Conservation (phyloP, 2,113 vertebrate species). For the Nibea albiflora region DNA sequence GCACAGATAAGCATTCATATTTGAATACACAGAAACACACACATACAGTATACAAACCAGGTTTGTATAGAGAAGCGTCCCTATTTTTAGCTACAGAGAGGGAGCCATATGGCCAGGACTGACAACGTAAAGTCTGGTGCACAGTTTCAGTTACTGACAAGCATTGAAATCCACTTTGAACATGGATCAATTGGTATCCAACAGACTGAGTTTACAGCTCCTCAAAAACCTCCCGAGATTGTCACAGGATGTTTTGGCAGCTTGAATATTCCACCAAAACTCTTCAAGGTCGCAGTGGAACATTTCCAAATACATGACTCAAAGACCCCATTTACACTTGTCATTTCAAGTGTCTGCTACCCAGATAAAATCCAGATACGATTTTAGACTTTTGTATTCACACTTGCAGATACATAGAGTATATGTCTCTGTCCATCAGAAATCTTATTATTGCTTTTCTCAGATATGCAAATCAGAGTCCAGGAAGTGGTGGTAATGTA, state of each 20-base stretch:
- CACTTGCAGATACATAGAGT: background rate
- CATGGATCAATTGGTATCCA: slow-evolving; percentile 5
- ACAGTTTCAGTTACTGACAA: slow-evolving; percentile 25
- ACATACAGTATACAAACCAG: background rate
- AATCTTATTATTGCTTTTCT: background rate
- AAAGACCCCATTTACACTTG: slow-evolving; percentile 4
- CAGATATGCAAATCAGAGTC: background rate
- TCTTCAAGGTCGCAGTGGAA: background rate
- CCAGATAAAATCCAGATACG: background rate
- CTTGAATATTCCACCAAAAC: slow-evolving; percentile 11
- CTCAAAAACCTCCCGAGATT: slow-evolving; percentile 14
- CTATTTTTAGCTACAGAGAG: background rate
- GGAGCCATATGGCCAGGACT: slow-evolving; percentile 13
- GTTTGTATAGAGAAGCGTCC: background rate
- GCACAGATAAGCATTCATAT: background rate
- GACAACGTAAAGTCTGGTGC: slow-evolving; percentile 13
- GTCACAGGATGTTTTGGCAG: slow-evolving; percentile 13
- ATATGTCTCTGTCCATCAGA: background rate
- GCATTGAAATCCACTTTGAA: slow-evolving; percentile 25
- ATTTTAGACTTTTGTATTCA: background rate
- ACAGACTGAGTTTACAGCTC: slow-evolving; percentile 2
- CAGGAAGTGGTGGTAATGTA: background rate
- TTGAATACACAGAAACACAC: too few species aligned
- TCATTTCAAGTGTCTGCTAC: background rate
- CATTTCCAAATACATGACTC: slow-evolving; percentile 24